A percentile compares a stretch with the other conserved stretches of the same genome.
Conservation (phyloP, 1,140 invertebrate genomes). For the Drosophila elegans region DNA sequence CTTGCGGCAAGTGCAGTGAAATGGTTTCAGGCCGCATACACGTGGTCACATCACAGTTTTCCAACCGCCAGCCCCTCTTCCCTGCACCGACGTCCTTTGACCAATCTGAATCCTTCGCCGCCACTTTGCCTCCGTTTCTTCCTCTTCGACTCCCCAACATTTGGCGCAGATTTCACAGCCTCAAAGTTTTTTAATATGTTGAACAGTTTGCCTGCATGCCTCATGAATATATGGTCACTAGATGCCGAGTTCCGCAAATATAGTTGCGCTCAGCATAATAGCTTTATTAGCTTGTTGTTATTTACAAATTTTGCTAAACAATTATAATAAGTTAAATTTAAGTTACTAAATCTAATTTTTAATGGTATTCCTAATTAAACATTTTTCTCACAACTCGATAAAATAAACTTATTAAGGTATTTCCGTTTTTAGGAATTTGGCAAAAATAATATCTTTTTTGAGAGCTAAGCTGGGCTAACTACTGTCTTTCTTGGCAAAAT, state of each 20-base stretch:
- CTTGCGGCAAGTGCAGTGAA: slow-evolving; percentile 47
- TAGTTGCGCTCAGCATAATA: neutral
- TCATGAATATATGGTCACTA: slow-evolving; percentile 46
- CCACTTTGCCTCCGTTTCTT: neutral
- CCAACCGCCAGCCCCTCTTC: neutral
- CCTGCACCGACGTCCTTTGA: neutral
- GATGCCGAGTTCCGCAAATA: slow-evolving; percentile 10
- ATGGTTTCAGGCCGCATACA: slow-evolving; percentile 48
- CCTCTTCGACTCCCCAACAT: slow-evolving; percentile 15
- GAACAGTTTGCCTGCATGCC: slow-evolving; percentile 39
- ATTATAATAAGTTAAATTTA: too few species aligned
- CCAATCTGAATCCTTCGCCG: slow-evolving; percentile 19
- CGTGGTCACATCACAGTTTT: slow-evolving; percentile 45
- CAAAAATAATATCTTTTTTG: too few species aligned
- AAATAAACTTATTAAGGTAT: too few species aligned
- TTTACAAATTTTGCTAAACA: too few species aligned
- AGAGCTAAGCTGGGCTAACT: too few species aligned
- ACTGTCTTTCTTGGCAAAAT: too few species aligned
- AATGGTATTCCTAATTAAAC: too few species aligned
- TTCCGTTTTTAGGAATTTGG: too few species aligned
- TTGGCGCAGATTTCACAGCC: slow-evolving; percentile 54
- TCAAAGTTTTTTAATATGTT: slow-evolving; percentile 61
- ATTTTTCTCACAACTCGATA: too few species aligned
- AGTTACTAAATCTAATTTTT: too few species aligned
- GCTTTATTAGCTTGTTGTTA: neutral